Evolutionary conservation across 2,888 invertebrate species (phyloP), one percentile per base, ranked within the genome.

Genomic region (Papilio gigon): DNA sequence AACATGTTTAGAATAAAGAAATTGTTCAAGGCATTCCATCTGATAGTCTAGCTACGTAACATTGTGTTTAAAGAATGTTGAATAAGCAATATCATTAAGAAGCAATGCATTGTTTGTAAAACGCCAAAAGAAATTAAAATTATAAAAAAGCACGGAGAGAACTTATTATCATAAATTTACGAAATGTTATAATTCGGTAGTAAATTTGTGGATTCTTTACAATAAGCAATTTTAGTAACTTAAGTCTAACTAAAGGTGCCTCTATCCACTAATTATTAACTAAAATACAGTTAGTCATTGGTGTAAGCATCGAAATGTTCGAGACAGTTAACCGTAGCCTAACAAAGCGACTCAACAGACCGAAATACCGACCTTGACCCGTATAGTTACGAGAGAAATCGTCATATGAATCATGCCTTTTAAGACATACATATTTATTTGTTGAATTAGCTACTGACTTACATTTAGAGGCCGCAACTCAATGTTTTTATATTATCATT

Each of bases 321-420:
- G 77, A 77, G 75, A 74, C 75, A 76, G 74, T 80, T 75, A 78
- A 72, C 76, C 62, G 67, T 56, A 62, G 67, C 63, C 58, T 58
- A 59, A 61, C 58, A 63, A 68, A 44, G 63, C 44, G 5, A 27
- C 63, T 44, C 47, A 63, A 22, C 73, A 65, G 74, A 75, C 70
- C 64, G 60, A 82, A 78, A 78, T 73, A 77, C 70, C 83, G 85
- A 82, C 91, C 91, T 91, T 91, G 91, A 87, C 91, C 89, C 71
- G 80, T 78, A 83, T 88, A 75, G 70, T 68, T 67, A 40, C 72
- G 77, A 82, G 88, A 87, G 90, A 90, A 90, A 91, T 88, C 88
- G 84, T 84, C 83, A 86, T 83, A 80, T 77, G 80, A 85, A 82
- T 83, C 81, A 83, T 80, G 73, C 74, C 67, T 65, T 75, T 74